Conservation (phyloP, 2,113 vertebrate genomes). For the Triplophysa siluroides region DNA sequence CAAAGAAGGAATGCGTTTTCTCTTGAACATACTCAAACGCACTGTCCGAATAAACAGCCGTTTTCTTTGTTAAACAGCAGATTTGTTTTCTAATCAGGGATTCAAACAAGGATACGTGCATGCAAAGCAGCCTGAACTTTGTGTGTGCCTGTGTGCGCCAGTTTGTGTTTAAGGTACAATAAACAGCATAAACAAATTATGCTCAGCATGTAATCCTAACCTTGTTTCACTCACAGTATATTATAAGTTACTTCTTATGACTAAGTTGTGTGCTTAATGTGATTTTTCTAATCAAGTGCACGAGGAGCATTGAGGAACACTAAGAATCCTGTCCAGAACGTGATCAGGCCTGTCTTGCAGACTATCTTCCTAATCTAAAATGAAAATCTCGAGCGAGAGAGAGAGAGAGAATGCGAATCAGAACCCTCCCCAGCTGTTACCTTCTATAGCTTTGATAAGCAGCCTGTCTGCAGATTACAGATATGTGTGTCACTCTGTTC, state of each 20-base stretch:
- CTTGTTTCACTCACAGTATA: background rate
- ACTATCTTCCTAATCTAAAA: conserved; percentile 15
- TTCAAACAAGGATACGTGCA: conserved; percentile 27
- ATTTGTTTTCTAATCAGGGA: conserved; percentile 21
- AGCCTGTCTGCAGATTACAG: background rate
- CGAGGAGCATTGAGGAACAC: background rate
- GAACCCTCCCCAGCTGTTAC: background rate
- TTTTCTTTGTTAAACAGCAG: background rate
- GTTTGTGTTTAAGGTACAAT: background rate
- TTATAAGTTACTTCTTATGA: background rate
- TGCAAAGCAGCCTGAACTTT: conserved; percentile 18
- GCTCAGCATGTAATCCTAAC: background rate
- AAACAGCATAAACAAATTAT: conserved; percentile 10
- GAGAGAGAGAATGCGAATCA: background rate
- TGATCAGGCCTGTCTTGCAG: conserved; percentile 23
- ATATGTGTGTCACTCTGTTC: background rate
- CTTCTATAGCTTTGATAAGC: background rate
- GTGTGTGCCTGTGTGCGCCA: background rate
- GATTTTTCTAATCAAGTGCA: conserved; percentile 5
- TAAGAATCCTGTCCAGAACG: conserved; percentile 4
- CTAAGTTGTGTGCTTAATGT: background rate
- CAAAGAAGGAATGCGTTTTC: background rate
- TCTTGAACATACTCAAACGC: background rate
- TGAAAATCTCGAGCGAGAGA: background rate
- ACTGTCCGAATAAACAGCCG: background rate